Conservation (phyloP, 2,797 vertebrate species). For the Poecilia gillii region DNA sequence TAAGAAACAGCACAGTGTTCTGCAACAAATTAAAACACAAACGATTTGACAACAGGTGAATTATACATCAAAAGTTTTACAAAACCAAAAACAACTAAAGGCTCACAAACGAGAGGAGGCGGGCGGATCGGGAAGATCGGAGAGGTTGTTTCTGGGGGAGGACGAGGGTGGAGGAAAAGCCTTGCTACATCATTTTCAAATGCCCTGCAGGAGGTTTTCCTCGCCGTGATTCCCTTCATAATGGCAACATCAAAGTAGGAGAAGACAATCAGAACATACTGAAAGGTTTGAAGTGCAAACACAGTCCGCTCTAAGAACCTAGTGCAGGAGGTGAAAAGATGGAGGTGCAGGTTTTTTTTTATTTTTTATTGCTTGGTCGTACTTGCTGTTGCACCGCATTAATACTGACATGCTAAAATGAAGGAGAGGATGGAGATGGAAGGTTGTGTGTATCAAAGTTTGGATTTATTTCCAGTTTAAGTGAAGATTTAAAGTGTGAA, state of each 20-base stretch:
- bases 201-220: slow-evolving; percentile 21
- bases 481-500: slow-evolving; percentile 32
- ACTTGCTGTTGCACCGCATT: slow-evolving; percentile 47
- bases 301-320: slow-evolving; percentile 26
- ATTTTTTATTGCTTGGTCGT: slow-evolving; percentile 75
- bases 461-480: slow-evolving; percentile 44
- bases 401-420: slow-evolving; percentile 67
- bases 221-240: slow-evolving; percentile 41
- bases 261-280: slow-evolving; percentile 34
- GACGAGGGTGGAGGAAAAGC: slow-evolving; percentile 25
- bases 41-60: slow-evolving; percentile 59
- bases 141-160: slow-evolving; percentile 23
- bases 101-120: slow-evolving; percentile 54
- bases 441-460: slow-evolving; percentile 26
- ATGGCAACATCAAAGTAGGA: slow-evolving; percentile 34
- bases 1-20: slow-evolving; percentile 72
- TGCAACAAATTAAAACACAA: slow-evolving; percentile 74
- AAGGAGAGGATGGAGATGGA: slow-evolving; percentile 17
- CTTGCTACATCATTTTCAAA: slow-evolving; percentile 26
- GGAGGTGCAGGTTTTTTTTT: slow-evolving; percentile 47
- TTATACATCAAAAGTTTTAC: slow-evolving; percentile 60
- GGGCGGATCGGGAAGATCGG: slow-evolving; percentile 15
- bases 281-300: slow-evolving; percentile 50
- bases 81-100: slow-evolving; percentile 64
- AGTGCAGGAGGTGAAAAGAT: slow-evolving; percentile 29